Conservation (phyloP, 64 coral and sea anemone species). For the Astreopora myriophthalma region DNA sequence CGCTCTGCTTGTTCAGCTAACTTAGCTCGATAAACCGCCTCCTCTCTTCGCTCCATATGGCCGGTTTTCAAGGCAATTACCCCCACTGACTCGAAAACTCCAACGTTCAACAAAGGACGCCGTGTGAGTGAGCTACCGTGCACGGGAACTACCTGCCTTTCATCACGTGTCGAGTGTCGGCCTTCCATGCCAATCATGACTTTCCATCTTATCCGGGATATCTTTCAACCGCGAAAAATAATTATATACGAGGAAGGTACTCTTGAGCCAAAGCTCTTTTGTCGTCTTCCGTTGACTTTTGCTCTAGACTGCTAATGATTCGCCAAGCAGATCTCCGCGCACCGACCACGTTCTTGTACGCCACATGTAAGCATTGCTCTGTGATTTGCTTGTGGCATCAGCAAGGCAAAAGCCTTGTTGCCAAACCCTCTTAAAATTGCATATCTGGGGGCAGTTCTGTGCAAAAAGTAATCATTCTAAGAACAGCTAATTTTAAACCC, state of each 20-base stretch:
- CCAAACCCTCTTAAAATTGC: too few species aligned
- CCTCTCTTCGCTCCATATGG: slow-evolving; percentile 14
- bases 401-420: too few species aligned
- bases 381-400: too few species aligned
- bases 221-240: background rate
- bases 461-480: too few species aligned
- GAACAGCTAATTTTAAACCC: too few species aligned
- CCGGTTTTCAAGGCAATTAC: background rate
- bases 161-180: too few species aligned
- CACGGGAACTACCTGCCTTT: slow-evolving; percentile 41
- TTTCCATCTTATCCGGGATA: background rate
- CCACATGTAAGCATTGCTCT: slow-evolving; percentile 31
- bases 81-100: background rate
- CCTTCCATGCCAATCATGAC: slow-evolving; percentile 6
- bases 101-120: background rate
- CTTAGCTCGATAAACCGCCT: slow-evolving; percentile 62
- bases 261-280: background rate
- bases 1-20: slow-evolving; percentile 82
- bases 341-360: slow-evolving; percentile 91
- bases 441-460: too few species aligned
- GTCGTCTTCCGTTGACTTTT: background rate
- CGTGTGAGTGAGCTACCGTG: too few species aligned
- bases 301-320: slow-evolving; percentile 53
- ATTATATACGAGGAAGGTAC: too few species aligned
- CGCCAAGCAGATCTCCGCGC: slow-evolving; percentile 74